A percentile compares a stretch with the other conserved stretches of the same genome.
These are phyloP conservation scores for Malthinus flaveolus DNA, from an alignment of 2,888 invertebrate species.

Conservation along the genomic window DNA sequence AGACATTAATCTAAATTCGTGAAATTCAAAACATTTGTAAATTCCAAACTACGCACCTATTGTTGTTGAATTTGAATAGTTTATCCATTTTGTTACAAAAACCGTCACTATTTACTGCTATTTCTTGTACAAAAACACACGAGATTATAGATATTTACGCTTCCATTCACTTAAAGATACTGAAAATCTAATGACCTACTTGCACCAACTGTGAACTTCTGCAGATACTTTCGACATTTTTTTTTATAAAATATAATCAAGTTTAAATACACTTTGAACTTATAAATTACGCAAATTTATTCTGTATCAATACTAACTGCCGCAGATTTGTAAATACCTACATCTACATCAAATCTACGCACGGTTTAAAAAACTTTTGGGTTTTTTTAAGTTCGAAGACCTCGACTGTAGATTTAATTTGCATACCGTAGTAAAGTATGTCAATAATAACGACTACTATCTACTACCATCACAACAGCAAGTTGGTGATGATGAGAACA, in stretches of 20 bases:
- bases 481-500: too few relatives aligned
- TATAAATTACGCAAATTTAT: neutral
- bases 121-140: neutral
- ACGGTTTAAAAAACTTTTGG: too few relatives aligned
- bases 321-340: too few relatives aligned
- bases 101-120: neutral
- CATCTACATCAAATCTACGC: too few relatives aligned
- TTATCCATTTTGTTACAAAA: neutral
- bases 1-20: too few relatives aligned
- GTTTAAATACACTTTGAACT: neutral
- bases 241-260: constrained; percentile 4
- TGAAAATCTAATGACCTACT: constrained; percentile 26
- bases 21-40: too few relatives aligned
- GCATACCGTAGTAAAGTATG: too few relatives aligned
- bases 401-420: too few relatives aligned
- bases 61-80: constrained; percentile 1
- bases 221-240: constrained; percentile 14
- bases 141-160: constrained; percentile 8
- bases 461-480: too few relatives aligned
- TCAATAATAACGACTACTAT: too few relatives aligned
- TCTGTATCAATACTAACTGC: too few relatives aligned
- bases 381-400: too few relatives aligned
- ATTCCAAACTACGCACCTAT: neutral
- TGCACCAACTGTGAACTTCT: constrained; percentile 16
- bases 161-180: constrained; percentile 11